These are phyloP conservation scores for Gorsachius magnificus DNA, from an alignment of 2,797 vertebrate species.

Conservation along the genomic window DNA sequence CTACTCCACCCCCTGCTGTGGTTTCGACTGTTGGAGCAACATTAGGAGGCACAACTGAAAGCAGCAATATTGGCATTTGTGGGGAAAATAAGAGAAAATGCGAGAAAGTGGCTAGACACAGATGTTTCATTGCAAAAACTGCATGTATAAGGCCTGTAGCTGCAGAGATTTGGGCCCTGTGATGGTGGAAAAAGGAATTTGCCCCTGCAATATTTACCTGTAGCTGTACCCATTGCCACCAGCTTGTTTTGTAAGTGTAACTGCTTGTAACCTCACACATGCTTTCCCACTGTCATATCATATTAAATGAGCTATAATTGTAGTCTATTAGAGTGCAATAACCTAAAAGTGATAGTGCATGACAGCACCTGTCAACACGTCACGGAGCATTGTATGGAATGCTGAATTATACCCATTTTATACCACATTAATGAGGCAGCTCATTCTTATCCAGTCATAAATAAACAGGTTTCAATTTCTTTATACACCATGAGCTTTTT, in stretches of 20 bases:
- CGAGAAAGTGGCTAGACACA: neutral
- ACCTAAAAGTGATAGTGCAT: constrained; percentile 71
- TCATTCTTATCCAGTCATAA: constrained; percentile 60
- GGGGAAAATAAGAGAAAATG: neutral
- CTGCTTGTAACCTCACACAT: constrained; percentile 37
- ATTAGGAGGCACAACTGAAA: constrained; percentile 47
- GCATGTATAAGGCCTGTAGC: neutral
- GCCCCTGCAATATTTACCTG: constrained; percentile 3
- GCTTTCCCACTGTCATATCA: constrained; percentile 66
- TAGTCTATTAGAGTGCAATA: constrained; percentile 65
- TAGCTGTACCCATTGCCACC: neutral
- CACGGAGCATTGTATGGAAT: constrained; percentile 59
- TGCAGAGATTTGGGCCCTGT: neutral
- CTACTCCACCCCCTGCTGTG: constrained; percentile 60
- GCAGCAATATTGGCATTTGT: constrained; percentile 36
- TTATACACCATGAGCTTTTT: neutral
- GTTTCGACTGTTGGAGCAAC: constrained; percentile 49
- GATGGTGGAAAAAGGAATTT: neutral
- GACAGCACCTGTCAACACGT: constrained; percentile 72
- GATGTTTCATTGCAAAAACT: neutral
- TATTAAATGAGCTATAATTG: constrained; percentile 70
- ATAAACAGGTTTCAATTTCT: constrained; percentile 64
- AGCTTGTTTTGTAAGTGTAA: constrained; percentile 12
- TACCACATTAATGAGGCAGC: constrained; percentile 64
- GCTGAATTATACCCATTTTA: constrained; percentile 66